A percentile compares a stretch with the other conserved stretches of the same genome.
These are phyloP conservation scores for Stegophylla sp. DNA, from an alignment of 2,888 invertebrate species.

Conservation along the genomic window DNA sequence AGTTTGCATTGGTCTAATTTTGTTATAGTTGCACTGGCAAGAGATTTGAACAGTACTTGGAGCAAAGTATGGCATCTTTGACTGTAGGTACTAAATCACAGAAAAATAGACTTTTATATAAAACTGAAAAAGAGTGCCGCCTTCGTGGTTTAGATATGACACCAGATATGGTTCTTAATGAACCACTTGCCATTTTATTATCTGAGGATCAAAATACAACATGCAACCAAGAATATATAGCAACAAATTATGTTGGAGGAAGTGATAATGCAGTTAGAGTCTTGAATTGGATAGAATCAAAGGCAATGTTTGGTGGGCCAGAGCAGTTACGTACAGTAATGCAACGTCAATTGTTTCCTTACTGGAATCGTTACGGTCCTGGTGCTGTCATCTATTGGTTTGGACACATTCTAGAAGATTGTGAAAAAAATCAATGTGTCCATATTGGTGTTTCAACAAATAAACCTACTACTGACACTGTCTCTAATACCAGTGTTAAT, in stretches of 20 bases:
- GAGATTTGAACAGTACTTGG: constrained; percentile 11
- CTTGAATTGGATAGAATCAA: constrained; percentile 92
- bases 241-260: constrained; percentile 18
- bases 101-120: background rate
- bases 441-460: constrained; percentile 9
- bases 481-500: background rate
- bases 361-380: constrained; percentile 87
- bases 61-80: background rate
- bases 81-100: background rate
- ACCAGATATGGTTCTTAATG: constrained; percentile 88
- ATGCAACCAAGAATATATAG: background rate
- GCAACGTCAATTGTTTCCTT: constrained; percentile 64
- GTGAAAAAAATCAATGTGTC: background rate
- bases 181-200: constrained; percentile 76
- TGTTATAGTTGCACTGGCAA: constrained; percentile 34
- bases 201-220: background rate
- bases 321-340: constrained; percentile 68
- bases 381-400: constrained; percentile 96
- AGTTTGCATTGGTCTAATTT: background rate
- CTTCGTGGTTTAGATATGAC: constrained; percentile 91
- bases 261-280: constrained; percentile 11
- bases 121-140: constrained; percentile 82
- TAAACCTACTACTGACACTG: background rate
- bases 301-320: constrained; percentile 93
- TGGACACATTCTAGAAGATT: constrained; percentile 71